These are phyloP conservation scores for Coracopsis vasa DNA, from an alignment of 2,113 vertebrate genomes.

Conservation along the genomic window DNA sequence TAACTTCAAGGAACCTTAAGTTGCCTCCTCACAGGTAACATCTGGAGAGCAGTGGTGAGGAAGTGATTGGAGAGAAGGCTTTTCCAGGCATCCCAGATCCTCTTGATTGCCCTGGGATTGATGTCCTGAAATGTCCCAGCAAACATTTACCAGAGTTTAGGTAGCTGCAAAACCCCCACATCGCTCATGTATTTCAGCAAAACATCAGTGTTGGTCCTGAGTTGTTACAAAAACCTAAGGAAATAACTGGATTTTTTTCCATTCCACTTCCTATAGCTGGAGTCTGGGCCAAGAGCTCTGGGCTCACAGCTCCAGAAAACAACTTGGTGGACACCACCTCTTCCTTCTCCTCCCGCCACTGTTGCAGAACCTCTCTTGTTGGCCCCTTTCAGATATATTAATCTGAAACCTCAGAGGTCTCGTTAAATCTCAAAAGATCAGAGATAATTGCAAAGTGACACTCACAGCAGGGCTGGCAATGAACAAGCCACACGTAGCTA, in stretches of 20 bases:
- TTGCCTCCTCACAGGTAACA: background rate
- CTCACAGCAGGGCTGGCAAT: background rate
- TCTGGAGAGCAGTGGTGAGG: accelerated
- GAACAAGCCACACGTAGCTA: background rate
- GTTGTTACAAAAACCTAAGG: accelerated
- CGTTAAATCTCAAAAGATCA: background rate
- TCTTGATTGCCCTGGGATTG: background rate
- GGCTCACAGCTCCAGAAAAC: background rate
- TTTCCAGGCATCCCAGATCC: background rate
- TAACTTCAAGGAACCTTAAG: background rate
- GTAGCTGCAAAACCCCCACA: background rate
- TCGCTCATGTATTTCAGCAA: background rate
- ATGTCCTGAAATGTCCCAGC: background rate
- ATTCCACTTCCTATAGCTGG: background rate
- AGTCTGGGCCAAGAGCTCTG: background rate
- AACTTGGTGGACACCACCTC: background rate
- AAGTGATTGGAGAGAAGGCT: background rate
- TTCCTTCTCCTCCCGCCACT: background rate
- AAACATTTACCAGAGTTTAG: background rate
- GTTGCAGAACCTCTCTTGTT: background rate
- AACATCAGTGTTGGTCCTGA: background rate
- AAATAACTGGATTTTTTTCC: background rate
- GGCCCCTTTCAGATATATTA: background rate
- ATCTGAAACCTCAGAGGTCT: background rate
- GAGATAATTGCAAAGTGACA: background rate